Evolutionary conservation across 2,113 vertebrate species (phyloP).

Genomic region (Percina caprodes): DNA sequence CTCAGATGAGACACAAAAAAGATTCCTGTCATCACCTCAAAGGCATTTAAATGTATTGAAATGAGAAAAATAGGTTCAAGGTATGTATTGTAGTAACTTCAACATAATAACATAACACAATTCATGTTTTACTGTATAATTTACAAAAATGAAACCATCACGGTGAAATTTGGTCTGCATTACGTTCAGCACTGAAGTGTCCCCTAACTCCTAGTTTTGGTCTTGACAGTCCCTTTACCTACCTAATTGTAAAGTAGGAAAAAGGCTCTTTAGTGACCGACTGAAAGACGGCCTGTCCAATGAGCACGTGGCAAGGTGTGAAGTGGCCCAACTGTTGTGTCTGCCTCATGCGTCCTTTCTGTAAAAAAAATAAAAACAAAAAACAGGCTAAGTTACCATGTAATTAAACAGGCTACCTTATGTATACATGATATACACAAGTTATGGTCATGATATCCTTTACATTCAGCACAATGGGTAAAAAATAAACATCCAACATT

Average conservation of each 20-base stretch:
- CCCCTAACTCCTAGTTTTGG: not conserved
- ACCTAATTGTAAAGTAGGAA: constrained; percentile 1
- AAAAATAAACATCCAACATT: accelerated
- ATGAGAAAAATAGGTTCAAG: not conserved
- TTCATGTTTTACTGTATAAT: not conserved
- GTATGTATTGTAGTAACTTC: not conserved
- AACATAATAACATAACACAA: not conserved
- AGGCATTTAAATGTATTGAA: not conserved
- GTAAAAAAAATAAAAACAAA: constrained; percentile 14
- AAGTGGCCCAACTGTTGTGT: constrained; percentile 47
- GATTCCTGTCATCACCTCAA: not conserved
- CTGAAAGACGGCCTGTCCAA: constrained; percentile 45
- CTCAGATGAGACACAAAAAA: constrained; percentile 7
- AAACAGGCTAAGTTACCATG: not conserved
- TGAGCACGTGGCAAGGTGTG: constrained; percentile 22
- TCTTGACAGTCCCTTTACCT: not conserved
- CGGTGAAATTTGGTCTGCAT: not conserved
- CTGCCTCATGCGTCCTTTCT: constrained; percentile 13
- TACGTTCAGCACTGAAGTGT: not conserved
- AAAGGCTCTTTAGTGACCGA: not conserved
- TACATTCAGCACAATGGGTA: no score
- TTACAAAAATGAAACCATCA: not conserved
- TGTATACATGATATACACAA: no score
- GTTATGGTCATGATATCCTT: no score
- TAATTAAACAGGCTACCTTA: no score